Base-by-base conservation (phyloP, 1,140 invertebrate genomes). In the Ectropis grisescens region DNA sequence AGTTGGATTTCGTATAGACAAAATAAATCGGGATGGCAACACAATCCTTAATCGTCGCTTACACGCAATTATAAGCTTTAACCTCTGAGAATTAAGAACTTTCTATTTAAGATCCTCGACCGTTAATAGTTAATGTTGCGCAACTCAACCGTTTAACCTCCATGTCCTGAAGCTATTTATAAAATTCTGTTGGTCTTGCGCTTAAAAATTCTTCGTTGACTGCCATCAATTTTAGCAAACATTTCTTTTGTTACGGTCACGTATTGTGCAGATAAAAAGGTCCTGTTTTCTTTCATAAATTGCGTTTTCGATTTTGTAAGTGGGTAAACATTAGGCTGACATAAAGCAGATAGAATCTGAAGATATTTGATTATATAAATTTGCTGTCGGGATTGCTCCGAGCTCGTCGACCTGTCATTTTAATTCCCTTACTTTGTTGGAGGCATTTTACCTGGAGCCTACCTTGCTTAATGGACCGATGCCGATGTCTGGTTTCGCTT, bases 141-240 rank as follows among this genome's bases (percentile, higher is more conserved):
- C 49, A 62, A 58, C 38, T 43, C 55, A 59, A 58, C 41, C 36
- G 55, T 67, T 64, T 58, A 54, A 64, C 51, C 58, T 58, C 41
- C 55, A 59, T 59, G 51, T 64, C 58, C 50, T 52, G 38, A 1
- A 40, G 61, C 54, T 65, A 69, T 67, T 65, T 60, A 57, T 65
- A 60, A 41, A 27, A 31, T 33, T 37, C 29, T 32, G 30, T 41
- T 29, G 13, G n/a, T n/a, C n/a, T n/a, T n/a, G n/a, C 25, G 5
- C 12, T 13, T 15, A 13, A 32, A 32, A 35, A 37, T 35, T 39
- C 42, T 37, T 33, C 54, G 50, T 40, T 22, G 19, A 22, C 19
- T 22, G 19, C 19, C 19, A 22, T 9, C 19, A 9, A 5, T 22
- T n/a, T n/a, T n/a, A n/a, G n/a, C n/a, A n/a, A n/a, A n/a, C n/a